phyloP scores from a whole-genome alignment of 1,140 invertebrate genomes.

The Aculops lycopersici region DNA sequence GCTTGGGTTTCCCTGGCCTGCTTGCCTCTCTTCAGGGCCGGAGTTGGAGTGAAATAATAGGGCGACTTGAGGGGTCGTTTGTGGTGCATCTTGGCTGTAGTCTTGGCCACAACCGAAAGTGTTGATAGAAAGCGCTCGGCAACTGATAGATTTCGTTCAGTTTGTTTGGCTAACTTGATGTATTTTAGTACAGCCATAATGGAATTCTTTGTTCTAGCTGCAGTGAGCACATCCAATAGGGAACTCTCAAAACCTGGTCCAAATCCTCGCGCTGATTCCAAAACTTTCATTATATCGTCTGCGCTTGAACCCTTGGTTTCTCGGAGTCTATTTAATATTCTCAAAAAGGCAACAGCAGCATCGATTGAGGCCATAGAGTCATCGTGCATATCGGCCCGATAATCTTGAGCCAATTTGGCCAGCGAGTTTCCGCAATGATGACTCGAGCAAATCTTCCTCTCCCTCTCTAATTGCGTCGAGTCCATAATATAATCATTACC shows the following conservation, averaged over 20 bases:
- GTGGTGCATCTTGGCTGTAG: conserved; percentile 1
- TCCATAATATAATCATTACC: conserved; percentile 5
- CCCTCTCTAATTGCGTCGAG: neutral
- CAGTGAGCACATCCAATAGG: conserved; percentile 7
- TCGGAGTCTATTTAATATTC: conserved; percentile 5
- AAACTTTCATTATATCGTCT: neutral
- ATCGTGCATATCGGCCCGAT: conserved; percentile 1
- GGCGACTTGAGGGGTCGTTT: neutral
- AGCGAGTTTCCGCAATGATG: conserved; percentile 4
- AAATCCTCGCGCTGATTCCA: conserved; percentile 3
- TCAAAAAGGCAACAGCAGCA: conserved; percentile 4
- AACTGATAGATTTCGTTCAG: conserved; percentile 4
- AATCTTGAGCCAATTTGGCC: conserved; percentile 1
- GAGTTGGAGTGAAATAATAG: neutral
- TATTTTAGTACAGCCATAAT: conserved; percentile 5
- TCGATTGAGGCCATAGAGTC: conserved; percentile 4
- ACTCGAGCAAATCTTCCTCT: conserved; percentile 2
- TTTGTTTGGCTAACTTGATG: conserved; percentile 5
- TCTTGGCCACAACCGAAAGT: conserved; percentile 1
- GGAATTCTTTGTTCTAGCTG: conserved; percentile 4
- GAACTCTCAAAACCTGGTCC: conserved; percentile 4
- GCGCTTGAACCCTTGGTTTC: neutral
- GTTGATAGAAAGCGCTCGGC: conserved; percentile 7
- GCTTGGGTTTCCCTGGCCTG: neutral
- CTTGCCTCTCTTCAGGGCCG: neutral